phyloP scores from a whole-genome alignment of 2,888 invertebrate genomes.

The Scaptomyza caliginosa region DNA sequence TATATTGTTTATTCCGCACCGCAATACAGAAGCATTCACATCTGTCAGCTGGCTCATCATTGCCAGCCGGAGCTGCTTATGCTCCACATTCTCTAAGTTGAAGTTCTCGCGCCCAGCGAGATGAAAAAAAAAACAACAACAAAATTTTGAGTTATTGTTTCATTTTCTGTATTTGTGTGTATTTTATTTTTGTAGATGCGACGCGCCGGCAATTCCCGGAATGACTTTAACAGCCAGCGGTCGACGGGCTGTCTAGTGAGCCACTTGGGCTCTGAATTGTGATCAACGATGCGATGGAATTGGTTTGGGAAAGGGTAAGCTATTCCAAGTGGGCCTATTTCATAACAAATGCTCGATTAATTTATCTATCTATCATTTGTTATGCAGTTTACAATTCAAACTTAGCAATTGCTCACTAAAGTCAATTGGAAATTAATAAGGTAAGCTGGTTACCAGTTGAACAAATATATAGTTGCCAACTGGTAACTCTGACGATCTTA shows the following conservation, averaged over 20 bases:
- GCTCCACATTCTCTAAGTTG: slow-evolving; percentile 48
- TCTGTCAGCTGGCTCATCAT: slow-evolving; percentile 74
- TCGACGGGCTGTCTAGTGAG: slow-evolving; percentile 67
- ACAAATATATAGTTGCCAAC: too few relatives aligned
- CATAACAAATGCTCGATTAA: slow-evolving; percentile 32
- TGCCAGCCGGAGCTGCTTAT: slow-evolving; percentile 44
- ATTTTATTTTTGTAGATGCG: slow-evolving; percentile 48
- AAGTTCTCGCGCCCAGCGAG: slow-evolving; percentile 56
- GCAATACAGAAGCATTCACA: slow-evolving; percentile 41
- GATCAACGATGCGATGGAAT: slow-evolving; percentile 3
- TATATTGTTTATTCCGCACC: slow-evolving; percentile 50
- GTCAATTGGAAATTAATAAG: too few relatives aligned
- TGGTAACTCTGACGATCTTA: too few relatives aligned
- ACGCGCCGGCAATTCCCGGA: slow-evolving; percentile 66
- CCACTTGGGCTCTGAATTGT: slow-evolving; percentile 53
- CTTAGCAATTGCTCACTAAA: too few relatives aligned
- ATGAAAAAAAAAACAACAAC: too few relatives aligned
- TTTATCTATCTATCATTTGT: background rate
- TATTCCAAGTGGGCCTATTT: slow-evolving; percentile 55
- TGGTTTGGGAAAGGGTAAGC: background rate
- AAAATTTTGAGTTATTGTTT: slow-evolving; percentile 72
- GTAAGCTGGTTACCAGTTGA: too few relatives aligned
- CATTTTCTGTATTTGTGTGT: slow-evolving; percentile 11
- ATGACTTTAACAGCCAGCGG: slow-evolving; percentile 45
- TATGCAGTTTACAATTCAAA: too few relatives aligned